Evolutionary conservation across 2,888 invertebrate species (phyloP).

Genomic region (Tortrix viridana): DNA sequence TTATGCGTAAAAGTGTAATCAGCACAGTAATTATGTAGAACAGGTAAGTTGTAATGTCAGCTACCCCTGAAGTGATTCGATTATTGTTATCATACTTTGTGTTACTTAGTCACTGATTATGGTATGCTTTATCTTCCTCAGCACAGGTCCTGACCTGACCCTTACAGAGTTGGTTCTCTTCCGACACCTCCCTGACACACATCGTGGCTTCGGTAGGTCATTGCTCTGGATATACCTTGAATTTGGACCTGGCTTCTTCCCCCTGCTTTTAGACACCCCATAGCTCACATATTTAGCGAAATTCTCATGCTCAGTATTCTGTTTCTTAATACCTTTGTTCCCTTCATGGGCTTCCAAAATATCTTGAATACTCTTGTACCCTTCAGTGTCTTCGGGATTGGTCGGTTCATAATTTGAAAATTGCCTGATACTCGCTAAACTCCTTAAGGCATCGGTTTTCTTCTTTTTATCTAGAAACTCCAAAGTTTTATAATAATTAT

Average conservation of each 20-base stretch:
- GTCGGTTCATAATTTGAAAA: constrained; percentile 46
- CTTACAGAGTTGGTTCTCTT: constrained; percentile 55
- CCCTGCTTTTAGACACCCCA: constrained; percentile 48
- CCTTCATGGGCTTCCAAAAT: constrained; percentile 61
- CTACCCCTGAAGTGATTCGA: too few relatives aligned
- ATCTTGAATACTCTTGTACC: constrained; percentile 41
- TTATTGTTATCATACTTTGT: too few relatives aligned
- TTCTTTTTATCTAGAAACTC: constrained; percentile 58
- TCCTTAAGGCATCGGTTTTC: constrained; percentile 49
- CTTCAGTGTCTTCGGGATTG: constrained; percentile 56
- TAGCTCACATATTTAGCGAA: constrained; percentile 51
- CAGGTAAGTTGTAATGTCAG: too few relatives aligned
- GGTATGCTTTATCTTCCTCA: constrained; percentile 61
- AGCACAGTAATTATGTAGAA: too few relatives aligned
- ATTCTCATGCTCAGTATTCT: constrained; percentile 50
- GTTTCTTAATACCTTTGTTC: constrained; percentile 51
- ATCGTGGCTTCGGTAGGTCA: constrained; percentile 52
- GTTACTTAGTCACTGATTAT: constrained; percentile 41
- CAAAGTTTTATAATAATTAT: constrained; percentile 67
- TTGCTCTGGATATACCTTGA: constrained; percentile 42
- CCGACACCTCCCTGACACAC: constrained; percentile 61
- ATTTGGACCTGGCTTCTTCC: constrained; percentile 53
- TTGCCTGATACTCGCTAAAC: constrained; percentile 50
- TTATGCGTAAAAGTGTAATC: too few relatives aligned
- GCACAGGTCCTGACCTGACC: constrained; percentile 58